Percentiles rank a stretch among this genome's conserved stretches.
phyloP scores from a whole-genome alignment of 2,797 vertebrate genomes.

The Steatocranus sp. region DNA sequence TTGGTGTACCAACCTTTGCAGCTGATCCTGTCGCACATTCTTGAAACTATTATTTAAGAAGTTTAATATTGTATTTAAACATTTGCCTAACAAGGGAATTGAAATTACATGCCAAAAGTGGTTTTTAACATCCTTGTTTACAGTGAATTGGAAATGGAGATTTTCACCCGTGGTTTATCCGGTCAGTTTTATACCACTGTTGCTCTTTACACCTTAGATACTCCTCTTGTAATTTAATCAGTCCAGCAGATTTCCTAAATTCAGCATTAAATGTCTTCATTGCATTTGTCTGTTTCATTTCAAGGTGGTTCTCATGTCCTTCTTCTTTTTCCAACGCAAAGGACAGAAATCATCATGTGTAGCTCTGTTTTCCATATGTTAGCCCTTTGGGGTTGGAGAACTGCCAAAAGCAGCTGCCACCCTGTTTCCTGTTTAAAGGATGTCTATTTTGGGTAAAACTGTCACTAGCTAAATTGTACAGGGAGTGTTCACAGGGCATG shows the following conservation, averaged over 20 bases:
- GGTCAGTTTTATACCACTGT: neutral
- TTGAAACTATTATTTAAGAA: neutral
- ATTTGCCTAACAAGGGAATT: neutral
- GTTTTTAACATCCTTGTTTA: neutral
- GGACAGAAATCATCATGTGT: neutral
- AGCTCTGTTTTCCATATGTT: neutral
- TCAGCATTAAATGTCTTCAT: neutral
- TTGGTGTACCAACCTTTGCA: neutral
- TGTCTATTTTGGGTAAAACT: neutral
- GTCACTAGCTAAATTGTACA: neutral
- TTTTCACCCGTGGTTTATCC: neutral
- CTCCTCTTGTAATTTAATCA: neutral
- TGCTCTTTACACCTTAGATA: neutral
- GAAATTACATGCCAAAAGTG: neutral
- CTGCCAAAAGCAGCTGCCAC: neutral
- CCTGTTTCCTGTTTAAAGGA: neutral
- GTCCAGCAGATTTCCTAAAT: fast-evolving
- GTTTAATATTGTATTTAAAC: neutral
- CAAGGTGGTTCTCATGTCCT: neutral
- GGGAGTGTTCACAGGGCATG: neutral
- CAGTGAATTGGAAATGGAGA: neutral
- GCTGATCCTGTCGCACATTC: neutral
- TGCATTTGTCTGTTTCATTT: neutral
- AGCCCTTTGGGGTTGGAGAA: neutral
- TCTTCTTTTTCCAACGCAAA: neutral